phyloP scores from a whole-genome alignment of 2,797 vertebrate species.

The Petrocephalus sullivani region DNA sequence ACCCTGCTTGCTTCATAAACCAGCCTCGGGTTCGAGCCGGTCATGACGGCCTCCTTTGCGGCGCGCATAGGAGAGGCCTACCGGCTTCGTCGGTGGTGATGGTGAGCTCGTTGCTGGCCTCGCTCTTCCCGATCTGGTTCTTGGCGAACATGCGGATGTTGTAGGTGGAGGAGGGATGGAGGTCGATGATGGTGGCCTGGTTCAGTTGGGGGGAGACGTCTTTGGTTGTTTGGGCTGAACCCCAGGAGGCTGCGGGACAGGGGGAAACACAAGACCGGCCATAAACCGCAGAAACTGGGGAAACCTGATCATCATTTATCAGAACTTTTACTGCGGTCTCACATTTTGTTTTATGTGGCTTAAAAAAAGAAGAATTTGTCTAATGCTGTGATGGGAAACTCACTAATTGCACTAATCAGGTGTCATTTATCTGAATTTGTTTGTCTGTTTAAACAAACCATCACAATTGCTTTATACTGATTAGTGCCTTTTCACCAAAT shows the following conservation, averaged over 20 bases:
- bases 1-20: not conserved
- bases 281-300: not conserved
- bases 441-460: not conserved
- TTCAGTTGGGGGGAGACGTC: constrained; percentile 97
- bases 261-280: constrained; percentile 17
- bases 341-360: not conserved
- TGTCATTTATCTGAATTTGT: not conserved
- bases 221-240: constrained; percentile 96
- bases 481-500: not conserved
- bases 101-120: constrained; percentile 97
- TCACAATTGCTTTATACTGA: not conserved
- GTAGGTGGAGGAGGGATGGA: constrained; percentile 96
- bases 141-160: constrained; percentile 99
- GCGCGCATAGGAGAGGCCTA: constrained; percentile 37
- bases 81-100: constrained; percentile 98
- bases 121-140: constrained; percentile 95
- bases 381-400: not conserved
- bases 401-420: constrained; percentile 4
- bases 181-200: constrained; percentile 97
- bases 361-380: not conserved
- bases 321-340: not conserved
- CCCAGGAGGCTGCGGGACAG: constrained; percentile 78
- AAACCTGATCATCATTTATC: not conserved
- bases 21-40: not conserved
- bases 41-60: not conserved